Percentiles rank a stretch among this genome's conserved stretches.
Evolutionary conservation across 2,113 vertebrate species (phyloP).

Genomic region (Corapipo altera): DNA sequence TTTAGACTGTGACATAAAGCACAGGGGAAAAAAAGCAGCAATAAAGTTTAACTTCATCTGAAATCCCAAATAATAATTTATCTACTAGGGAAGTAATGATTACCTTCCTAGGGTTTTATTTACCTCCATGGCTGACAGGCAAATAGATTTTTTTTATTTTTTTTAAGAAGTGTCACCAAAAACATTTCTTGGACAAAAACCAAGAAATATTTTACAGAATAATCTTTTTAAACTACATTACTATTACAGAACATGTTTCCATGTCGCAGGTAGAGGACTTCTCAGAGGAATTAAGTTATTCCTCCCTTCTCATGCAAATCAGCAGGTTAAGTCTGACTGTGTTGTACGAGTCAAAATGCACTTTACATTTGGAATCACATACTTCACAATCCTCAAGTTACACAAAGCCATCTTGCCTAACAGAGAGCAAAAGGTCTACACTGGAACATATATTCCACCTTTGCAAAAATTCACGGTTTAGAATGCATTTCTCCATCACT

Average conservation of each 20-base stretch:
- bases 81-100: neutral
- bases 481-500: neutral
- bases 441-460: neutral
- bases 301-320: neutral
- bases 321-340: neutral
- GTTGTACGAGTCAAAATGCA: neutral
- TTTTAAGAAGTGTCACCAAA: neutral
- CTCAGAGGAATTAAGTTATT: neutral
- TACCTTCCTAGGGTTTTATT: neutral
- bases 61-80: neutral
- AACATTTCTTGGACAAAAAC: neutral
- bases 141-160: neutral
- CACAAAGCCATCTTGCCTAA: neutral
- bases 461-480: neutral
- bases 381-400: neutral
- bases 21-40: neutral
- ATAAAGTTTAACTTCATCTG: neutral
- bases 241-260: neutral
- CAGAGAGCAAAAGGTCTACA: neutral
- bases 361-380: neutral
- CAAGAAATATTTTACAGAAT: neutral
- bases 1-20: neutral
- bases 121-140: neutral
- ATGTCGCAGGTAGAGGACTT: neutral
- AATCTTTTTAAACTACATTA: neutral